phyloP scores from a whole-genome alignment of 2,797 vertebrate species.

The Lacerta agilis region DNA sequence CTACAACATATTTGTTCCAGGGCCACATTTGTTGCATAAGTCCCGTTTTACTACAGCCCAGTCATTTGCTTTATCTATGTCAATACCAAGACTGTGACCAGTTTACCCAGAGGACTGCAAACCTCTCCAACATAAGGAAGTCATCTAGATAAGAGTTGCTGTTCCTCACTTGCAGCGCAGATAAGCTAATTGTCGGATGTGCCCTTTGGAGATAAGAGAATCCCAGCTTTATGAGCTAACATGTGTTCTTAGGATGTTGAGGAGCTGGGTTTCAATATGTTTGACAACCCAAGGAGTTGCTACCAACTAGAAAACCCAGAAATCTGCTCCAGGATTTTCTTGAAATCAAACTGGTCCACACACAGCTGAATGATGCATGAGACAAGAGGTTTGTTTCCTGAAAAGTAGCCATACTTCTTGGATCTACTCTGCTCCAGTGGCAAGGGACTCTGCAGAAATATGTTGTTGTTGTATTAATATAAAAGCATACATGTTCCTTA shows the following conservation, averaged over 20 bases:
- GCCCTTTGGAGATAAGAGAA: constrained; percentile 74
- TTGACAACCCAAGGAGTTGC: constrained; percentile 45
- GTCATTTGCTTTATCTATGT: background rate
- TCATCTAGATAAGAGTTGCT: constrained; percentile 66
- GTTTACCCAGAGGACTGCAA: background rate
- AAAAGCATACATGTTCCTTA: background rate
- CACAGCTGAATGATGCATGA: background rate
- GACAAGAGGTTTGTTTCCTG: rapidly evolving
- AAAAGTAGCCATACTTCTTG: background rate
- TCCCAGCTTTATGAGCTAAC: constrained; percentile 69
- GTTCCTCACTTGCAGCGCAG: constrained; percentile 69
- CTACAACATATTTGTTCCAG: no score
- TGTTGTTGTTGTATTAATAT: background rate
- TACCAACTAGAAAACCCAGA: background rate
- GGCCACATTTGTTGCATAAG: no score
- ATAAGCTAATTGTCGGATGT: constrained; percentile 77
- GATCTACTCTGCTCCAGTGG: background rate
- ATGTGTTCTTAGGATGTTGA: constrained; percentile 61
- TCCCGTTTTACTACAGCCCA: background rate
- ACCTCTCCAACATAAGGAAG: constrained; percentile 51
- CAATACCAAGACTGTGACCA: background rate
- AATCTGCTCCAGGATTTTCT: background rate
- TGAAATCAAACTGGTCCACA: rapidly evolving
- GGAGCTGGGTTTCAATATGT: background rate
- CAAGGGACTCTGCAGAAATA: background rate